These are phyloP conservation scores for Seira musarum DNA, from an alignment of 2,888 invertebrate genomes.

Conservation along the genomic window DNA sequence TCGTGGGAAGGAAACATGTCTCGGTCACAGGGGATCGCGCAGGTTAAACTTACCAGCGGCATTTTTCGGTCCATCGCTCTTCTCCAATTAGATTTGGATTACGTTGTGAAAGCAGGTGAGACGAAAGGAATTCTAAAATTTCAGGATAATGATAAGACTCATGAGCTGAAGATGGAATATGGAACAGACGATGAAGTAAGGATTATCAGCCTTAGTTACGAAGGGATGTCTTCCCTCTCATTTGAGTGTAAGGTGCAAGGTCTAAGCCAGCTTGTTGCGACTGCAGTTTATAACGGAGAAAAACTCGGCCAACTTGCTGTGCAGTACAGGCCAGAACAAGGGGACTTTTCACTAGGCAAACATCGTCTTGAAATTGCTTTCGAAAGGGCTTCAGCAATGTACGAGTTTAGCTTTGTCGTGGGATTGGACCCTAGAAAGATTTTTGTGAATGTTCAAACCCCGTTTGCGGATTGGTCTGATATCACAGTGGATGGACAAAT, in stretches of 20 bases:
- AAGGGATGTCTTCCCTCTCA: conserved; percentile 27
- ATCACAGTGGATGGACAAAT: conserved; percentile 50
- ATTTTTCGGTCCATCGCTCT: conserved; percentile 36
- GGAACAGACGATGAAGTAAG: conserved; percentile 46
- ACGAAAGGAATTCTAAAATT: conserved; percentile 25
- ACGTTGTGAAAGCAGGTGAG: conserved; percentile 15
- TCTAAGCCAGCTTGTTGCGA: conserved; percentile 24
- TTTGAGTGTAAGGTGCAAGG: conserved; percentile 40
- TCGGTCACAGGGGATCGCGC: conserved; percentile 14
- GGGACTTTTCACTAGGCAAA: conserved; percentile 58
- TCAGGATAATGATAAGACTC: conserved; percentile 12
- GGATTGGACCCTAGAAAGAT: conserved; percentile 61
- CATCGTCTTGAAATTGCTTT: conserved; percentile 58
- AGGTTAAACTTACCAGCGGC: conserved; percentile 39
- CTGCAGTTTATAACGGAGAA: conserved; percentile 22
- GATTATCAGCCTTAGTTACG: conserved; percentile 21
- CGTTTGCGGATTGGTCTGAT: conserved; percentile 61
- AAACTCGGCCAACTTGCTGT: conserved; percentile 46
- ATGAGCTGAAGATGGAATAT: conserved; percentile 15
- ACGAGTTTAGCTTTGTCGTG: conserved; percentile 42
- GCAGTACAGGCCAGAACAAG: conserved; percentile 50
- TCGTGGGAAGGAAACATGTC: not conserved
- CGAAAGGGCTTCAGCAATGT: conserved; percentile 23
- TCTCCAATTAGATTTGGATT: conserved; percentile 35
- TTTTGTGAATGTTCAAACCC: conserved; percentile 58